Conservation (phyloP, 2,797 vertebrate genomes). For the Galaxias olidus region DNA sequence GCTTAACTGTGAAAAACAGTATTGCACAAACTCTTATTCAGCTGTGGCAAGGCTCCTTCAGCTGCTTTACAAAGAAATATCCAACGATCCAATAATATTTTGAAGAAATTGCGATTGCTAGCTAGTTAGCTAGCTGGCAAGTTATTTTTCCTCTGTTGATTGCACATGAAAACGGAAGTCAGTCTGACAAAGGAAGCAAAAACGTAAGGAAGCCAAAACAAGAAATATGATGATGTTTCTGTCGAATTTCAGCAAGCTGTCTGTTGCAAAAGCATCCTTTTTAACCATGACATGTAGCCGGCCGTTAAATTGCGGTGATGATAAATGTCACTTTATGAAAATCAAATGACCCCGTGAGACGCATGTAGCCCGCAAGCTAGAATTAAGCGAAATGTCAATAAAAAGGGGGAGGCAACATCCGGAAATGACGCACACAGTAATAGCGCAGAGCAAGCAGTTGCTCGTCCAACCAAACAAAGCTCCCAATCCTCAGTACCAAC, state of each 20-base stretch:
- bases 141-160: slow-evolving; percentile 63
- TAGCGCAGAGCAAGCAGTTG: too few relatives aligned
- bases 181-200: slow-evolving; percentile 78
- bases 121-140: slow-evolving; percentile 66
- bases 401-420: slow-evolving; percentile 20
- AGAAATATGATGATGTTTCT: slow-evolving; percentile 33
- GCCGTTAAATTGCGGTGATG: not conserved
- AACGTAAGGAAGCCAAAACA: slow-evolving; percentile 42
- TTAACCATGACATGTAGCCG: not conserved
- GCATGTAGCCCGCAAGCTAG: slow-evolving; percentile 18
- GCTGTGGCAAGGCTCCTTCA: not conserved
- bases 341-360: slow-evolving; percentile 14
- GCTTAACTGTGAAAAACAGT: too few relatives aligned
- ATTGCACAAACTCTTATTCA: not conserved
- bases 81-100: too few relatives aligned
- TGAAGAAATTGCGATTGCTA: too few relatives aligned
- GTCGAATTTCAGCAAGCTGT: not conserved
- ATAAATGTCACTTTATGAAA: slow-evolving; percentile 15
- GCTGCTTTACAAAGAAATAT: not conserved
- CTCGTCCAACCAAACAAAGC: too few relatives aligned
- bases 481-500: too few relatives aligned
- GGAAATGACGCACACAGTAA: slow-evolving; percentile 26
- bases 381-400: slow-evolving; percentile 20
- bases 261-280: slow-evolving; percentile 5
- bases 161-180: slow-evolving; percentile 78